Conservation (phyloP, 2,888 invertebrate genomes). For the Agrochola circellaris region DNA sequence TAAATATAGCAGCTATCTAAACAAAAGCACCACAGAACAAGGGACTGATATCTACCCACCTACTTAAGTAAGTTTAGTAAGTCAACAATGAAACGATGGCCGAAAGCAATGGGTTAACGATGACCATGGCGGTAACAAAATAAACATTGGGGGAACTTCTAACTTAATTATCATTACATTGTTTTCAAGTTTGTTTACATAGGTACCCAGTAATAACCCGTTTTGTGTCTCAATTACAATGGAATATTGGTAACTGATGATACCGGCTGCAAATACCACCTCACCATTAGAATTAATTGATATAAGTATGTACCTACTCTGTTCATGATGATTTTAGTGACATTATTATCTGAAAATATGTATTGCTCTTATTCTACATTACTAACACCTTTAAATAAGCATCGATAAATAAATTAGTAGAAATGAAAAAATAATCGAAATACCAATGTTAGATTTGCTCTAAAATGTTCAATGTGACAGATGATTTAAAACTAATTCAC, state of each 20-base stretch:
- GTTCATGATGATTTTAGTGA: background rate
- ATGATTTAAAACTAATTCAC: too few relatives aligned
- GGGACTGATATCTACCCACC: conserved; percentile 26
- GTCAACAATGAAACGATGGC: conserved; percentile 47
- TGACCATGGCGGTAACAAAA: conserved; percentile 50
- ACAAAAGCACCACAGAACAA: conserved; percentile 32
- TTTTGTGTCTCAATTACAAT: conserved; percentile 42
- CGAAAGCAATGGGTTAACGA: conserved; percentile 50
- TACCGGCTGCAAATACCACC: background rate
- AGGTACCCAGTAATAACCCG: conserved; percentile 39
- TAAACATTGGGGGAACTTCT: conserved; percentile 48
- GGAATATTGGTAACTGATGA: conserved; percentile 18
- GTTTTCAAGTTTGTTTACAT: conserved; percentile 55
- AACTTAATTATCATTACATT: conserved; percentile 51
- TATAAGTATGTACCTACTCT: too few relatives aligned
- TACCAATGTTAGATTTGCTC: background rate
- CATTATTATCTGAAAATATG: background rate
- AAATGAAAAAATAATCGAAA: conserved; percentile 1
- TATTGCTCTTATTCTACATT: background rate
- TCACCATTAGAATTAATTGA: conserved; percentile 8
- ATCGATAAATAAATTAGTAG: background rate
- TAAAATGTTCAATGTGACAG: conserved; percentile 6
- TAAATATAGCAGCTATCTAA: conserved; percentile 4
- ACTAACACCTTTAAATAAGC: background rate
- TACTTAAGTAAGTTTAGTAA: conserved; percentile 45